phyloP scores from a whole-genome alignment of 92 coral and sea anemone genomes.

The Pocillopora grandis region DNA sequence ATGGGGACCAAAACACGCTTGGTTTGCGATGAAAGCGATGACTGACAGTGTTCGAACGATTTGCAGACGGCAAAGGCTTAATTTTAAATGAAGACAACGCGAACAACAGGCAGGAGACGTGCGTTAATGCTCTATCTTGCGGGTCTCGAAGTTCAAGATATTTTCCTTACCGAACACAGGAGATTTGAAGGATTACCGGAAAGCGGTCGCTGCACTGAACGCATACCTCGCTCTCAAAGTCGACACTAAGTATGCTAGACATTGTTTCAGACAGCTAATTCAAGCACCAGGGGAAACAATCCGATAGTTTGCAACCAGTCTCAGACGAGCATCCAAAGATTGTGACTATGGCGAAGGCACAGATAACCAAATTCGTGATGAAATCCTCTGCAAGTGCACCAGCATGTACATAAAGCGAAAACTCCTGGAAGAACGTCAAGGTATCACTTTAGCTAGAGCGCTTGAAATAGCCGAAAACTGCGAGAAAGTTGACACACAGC shows the following conservation, averaged over 20 bases:
- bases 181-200: slow-evolving; percentile 30
- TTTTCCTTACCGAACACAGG: slow-evolving; percentile 42
- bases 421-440: slow-evolving; percentile 28
- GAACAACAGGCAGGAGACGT: slow-evolving; percentile 35
- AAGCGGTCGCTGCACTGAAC: slow-evolving; percentile 8
- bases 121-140: slow-evolving; percentile 41
- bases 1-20: background rate
- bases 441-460: slow-evolving; percentile 18
- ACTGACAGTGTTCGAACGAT: slow-evolving; percentile 1
- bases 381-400: slow-evolving; percentile 55
- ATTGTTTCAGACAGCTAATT: slow-evolving; percentile 44
- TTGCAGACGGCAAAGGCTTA: slow-evolving; percentile 13
- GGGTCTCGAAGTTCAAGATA: slow-evolving; percentile 47
- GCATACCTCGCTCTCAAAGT: slow-evolving; percentile 23
- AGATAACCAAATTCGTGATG: slow-evolving; percentile 44
- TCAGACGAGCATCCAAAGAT: slow-evolving; percentile 38
- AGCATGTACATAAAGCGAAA: slow-evolving; percentile 14
- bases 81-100: slow-evolving; percentile 3
- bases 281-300: slow-evolving; percentile 48
- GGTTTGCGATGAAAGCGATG: slow-evolving; percentile 8
- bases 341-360: slow-evolving; percentile 38
- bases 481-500: slow-evolving; percentile 27
- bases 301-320: slow-evolving; percentile 43
- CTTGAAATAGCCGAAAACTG: slow-evolving; percentile 40
- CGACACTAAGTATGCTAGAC: slow-evolving; percentile 7